Percentiles rank a stretch among this genome's conserved stretches.
These are phyloP conservation scores for Erythrocercus mccallii DNA, from an alignment of 2,113 vertebrate species.

Conservation along the genomic window DNA sequence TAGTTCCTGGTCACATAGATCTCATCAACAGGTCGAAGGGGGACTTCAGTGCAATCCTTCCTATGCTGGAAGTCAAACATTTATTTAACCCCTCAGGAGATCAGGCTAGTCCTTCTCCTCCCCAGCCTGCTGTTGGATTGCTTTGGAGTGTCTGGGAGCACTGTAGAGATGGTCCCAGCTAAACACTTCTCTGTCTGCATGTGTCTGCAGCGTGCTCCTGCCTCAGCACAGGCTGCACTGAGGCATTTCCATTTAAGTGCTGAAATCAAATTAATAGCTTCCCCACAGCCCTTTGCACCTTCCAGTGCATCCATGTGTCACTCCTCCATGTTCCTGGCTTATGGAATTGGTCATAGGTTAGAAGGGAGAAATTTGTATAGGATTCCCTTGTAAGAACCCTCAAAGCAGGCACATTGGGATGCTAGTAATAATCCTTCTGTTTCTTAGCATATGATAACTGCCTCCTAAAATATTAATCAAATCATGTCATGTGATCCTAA, in stretches of 20 bases:
- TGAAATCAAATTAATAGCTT: not conserved
- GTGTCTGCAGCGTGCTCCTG: not conserved
- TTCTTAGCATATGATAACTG: constrained; percentile 57
- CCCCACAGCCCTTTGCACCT: not conserved
- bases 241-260: not conserved
- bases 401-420: not conserved
- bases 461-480: constrained; percentile 71
- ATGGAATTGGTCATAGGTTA: not conserved
- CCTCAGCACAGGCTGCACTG: accelerated
- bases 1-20: not conserved
- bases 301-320: not conserved
- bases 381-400: not conserved
- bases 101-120: not conserved
- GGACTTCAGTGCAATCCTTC: not conserved
- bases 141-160: not conserved
- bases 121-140: not conserved
- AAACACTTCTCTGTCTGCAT: not conserved
- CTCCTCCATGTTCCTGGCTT: not conserved
- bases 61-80: not conserved
- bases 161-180: not conserved
- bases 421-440: constrained; percentile 34
- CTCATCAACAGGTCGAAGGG: not conserved
- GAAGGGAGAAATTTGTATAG: not conserved
- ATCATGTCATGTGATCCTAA: constrained; percentile 62
- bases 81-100: not conserved